Evolutionary conservation across 2,797 vertebrate genomes (phyloP).

Genomic region (Crocidura indochinensis): DNA sequence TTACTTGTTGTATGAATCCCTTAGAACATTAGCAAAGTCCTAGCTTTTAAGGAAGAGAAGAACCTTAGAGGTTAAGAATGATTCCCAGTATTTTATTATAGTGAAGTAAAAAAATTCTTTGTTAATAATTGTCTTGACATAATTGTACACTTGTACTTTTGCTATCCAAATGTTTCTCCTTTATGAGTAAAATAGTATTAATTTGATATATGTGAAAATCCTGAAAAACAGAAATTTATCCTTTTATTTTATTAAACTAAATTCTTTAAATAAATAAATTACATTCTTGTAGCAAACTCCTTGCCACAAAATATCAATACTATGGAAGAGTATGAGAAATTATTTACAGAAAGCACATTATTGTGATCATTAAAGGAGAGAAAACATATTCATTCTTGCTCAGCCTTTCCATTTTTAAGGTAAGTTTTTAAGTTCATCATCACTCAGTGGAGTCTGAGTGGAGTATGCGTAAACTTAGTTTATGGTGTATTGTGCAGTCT

Average conservation of each 20-base stretch:
- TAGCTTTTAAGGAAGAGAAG: not conserved
- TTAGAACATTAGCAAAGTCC: not conserved
- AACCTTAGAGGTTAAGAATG: not conserved
- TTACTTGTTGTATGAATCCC: not conserved
- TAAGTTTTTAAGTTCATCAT: not conserved
- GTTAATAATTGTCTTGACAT: constrained; percentile 5
- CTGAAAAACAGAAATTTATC: not conserved
- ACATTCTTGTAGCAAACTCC: not conserved
- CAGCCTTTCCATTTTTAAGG: not conserved
- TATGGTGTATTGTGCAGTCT: not conserved
- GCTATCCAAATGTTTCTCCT: not conserved
- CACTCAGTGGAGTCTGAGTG: not conserved
- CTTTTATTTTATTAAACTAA: not conserved
- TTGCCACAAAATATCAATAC: not conserved
- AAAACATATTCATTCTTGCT: not conserved
- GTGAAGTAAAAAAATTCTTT: not conserved
- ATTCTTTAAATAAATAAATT: constrained; percentile 21
- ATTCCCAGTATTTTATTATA: not conserved
- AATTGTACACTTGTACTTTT: not conserved
- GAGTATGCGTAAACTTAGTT: not conserved
- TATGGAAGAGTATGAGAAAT: not conserved
- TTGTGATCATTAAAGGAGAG: not conserved
- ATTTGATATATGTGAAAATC: not conserved
- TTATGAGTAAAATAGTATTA: not conserved
- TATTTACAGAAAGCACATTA: not conserved